phyloP scores from a whole-genome alignment of 2,113 vertebrate species.

The Amphiprion percula region DNA sequence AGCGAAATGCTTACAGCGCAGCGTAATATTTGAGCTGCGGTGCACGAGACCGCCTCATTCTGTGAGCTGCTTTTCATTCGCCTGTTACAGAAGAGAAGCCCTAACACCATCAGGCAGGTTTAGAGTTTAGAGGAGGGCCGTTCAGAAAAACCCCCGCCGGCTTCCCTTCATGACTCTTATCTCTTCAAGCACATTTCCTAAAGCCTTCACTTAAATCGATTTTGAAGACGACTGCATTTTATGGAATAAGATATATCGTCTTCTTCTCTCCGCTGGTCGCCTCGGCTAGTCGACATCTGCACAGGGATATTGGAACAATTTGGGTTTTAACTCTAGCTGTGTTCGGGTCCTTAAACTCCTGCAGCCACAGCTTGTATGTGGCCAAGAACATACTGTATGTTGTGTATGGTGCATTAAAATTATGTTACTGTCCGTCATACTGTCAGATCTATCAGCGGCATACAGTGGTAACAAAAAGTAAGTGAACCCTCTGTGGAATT shows the following conservation, averaged over 20 bases:
- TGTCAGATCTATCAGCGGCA: background rate
- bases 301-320: constrained; percentile 26
- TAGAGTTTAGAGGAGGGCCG: constrained; percentile 53
- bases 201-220: constrained; percentile 73
- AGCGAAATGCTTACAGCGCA: constrained; percentile 63
- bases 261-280: constrained; percentile 6
- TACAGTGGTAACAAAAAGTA: background rate
- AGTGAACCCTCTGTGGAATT: too few species aligned
- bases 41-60: constrained; percentile 46
- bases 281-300: constrained; percentile 8
- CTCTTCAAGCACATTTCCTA: constrained; percentile 75
- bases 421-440: background rate
- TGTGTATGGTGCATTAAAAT: background rate
- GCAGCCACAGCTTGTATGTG: constrained; percentile 9
- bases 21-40: constrained; percentile 46
- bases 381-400: background rate
- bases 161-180: constrained; percentile 73
- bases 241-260: constrained; percentile 54
- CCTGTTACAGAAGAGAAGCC: constrained; percentile 47
- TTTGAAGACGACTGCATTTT: constrained; percentile 73
- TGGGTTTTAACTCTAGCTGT: constrained; percentile 47
- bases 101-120: constrained; percentile 66
- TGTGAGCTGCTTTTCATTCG: constrained; percentile 60
- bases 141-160: constrained; percentile 44
- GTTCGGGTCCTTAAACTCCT: constrained; percentile 29